Conservation (phyloP, 2,888 invertebrate genomes). For the Xestia rhomboidea region DNA sequence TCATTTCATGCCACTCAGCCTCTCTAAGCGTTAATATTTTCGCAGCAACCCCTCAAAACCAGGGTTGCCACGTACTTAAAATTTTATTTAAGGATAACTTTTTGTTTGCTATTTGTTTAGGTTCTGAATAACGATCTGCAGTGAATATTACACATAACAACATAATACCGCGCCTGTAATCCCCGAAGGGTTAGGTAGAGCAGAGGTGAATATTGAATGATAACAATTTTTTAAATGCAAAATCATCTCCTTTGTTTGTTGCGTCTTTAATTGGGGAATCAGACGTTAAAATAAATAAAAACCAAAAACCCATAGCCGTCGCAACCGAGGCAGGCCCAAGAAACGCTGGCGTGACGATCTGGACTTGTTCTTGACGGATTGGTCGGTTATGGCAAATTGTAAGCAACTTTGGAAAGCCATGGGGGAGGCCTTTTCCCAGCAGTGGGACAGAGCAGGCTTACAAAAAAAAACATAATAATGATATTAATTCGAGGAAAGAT, state of each 20-base stretch:
- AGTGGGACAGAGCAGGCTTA: too few relatives aligned
- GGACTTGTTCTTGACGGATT: too few relatives aligned
- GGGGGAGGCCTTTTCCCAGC: too few relatives aligned
- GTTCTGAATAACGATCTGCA: not conserved
- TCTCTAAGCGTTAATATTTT: conserved; percentile 73
- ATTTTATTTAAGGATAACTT: not conserved
- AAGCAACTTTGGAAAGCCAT: too few relatives aligned
- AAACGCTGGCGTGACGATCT: too few relatives aligned
- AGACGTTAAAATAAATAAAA: not conserved
- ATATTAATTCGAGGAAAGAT: not conserved
- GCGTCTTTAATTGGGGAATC: not conserved
- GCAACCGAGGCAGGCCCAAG: too few relatives aligned
- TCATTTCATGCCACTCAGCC: conserved; percentile 71
- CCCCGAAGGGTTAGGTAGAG: too few relatives aligned
- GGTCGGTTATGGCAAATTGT: too few relatives aligned
- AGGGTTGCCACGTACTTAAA: conserved; percentile 56
- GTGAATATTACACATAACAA: not conserved
- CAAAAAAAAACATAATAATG: not conserved
- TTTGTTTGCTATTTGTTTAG: not conserved
- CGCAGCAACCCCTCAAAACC: conserved; percentile 66
- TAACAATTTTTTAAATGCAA: too few relatives aligned
- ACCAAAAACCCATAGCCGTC: too few relatives aligned
- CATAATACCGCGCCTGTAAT: too few relatives aligned
- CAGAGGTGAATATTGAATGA: not conserved
- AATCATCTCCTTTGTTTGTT: not conserved